Percentiles rank a stretch among this genome's conserved stretches.
Conservation (phyloP, 1,140 invertebrate species). For the Oscheius sp. region DNA sequence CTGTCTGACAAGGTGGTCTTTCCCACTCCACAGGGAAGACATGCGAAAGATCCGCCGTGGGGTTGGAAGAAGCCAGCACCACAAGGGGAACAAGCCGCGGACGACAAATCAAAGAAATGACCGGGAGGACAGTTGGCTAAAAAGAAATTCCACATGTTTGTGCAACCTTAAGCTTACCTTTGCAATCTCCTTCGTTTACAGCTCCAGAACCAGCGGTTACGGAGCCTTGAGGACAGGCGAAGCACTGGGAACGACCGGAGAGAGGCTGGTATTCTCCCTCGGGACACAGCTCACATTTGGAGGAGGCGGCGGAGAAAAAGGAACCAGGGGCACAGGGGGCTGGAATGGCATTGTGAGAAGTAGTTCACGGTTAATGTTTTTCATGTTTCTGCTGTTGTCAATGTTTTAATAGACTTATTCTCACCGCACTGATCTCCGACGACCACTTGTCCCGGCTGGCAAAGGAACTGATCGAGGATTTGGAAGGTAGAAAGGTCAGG, state of each 20-base stretch:
- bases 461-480: slow-evolving; percentile 84
- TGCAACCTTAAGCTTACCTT: slow-evolving; percentile 67
- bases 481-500: slow-evolving; percentile 83
- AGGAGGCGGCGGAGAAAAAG: slow-evolving; percentile 73
- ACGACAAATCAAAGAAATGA: slow-evolving; percentile 62
- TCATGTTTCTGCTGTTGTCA: too few relatives aligned
- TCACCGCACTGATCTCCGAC: slow-evolving; percentile 84
- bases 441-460: slow-evolving; percentile 84
- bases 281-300: slow-evolving; percentile 79
- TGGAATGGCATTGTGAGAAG: too few relatives aligned
- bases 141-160: slow-evolving; percentile 33
- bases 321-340: slow-evolving; percentile 91
- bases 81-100: slow-evolving; percentile 80
- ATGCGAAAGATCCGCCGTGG: slow-evolving; percentile 83
- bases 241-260: slow-evolving; percentile 79
- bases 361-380: too few relatives aligned
- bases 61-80: slow-evolving; percentile 91
- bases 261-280: slow-evolving; percentile 89
- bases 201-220: slow-evolving; percentile 82
- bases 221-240: slow-evolving; percentile 75
- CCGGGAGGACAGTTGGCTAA: slow-evolving; percentile 61
- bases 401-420: slow-evolving; percentile 30
- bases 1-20: slow-evolving; percentile 82
- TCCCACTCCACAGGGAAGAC: slow-evolving; percentile 81
- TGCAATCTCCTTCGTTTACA: slow-evolving; percentile 81